A percentile compares a stretch with the other conserved stretches of the same genome.
phyloP scores from a whole-genome alignment of 2,797 vertebrate species.

The Buceros bicornis region DNA sequence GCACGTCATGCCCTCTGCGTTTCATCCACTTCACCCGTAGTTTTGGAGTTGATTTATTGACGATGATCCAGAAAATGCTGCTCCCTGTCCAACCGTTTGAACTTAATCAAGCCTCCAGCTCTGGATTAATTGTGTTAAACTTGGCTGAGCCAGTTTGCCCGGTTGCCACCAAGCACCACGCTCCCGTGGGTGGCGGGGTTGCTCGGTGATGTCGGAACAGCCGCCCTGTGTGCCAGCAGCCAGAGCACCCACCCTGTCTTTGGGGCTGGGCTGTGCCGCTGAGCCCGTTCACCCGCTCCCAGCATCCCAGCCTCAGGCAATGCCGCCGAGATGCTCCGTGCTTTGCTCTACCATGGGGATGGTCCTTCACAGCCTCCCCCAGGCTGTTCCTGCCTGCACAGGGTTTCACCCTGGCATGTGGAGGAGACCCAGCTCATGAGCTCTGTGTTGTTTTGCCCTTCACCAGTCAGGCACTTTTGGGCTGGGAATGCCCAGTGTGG shows the following conservation, averaged over 20 bases:
- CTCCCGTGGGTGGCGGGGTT: fast-evolving
- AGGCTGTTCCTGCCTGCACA: background rate
- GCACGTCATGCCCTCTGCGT: background rate
- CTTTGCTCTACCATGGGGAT: fast-evolving
- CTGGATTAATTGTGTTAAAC: conserved; percentile 51
- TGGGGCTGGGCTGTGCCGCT: background rate
- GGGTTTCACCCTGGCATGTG: fast-evolving
- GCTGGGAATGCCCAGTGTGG: fast-evolving
- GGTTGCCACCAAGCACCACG: fast-evolving
- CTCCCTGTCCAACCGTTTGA: background rate
- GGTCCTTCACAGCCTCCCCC: background rate
- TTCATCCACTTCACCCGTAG: background rate
- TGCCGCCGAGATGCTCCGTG: fast-evolving
- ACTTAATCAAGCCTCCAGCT: conserved; percentile 55
- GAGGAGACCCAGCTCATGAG: background rate
- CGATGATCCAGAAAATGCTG: conserved; percentile 11
- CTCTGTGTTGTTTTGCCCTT: background rate
- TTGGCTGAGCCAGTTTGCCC: background rate
- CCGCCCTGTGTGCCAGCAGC: background rate
- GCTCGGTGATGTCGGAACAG: background rate
- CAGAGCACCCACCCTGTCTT: background rate
- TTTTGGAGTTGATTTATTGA: conserved; percentile 27
- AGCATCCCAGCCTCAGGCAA: background rate
- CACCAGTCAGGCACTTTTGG: background rate
- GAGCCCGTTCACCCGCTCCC: fast-evolving